A percentile compares a stretch with the other conserved stretches of the same genome.
phyloP scores from a whole-genome alignment of 1,140 invertebrate genomes.

The Anastrepha ludens region DNA sequence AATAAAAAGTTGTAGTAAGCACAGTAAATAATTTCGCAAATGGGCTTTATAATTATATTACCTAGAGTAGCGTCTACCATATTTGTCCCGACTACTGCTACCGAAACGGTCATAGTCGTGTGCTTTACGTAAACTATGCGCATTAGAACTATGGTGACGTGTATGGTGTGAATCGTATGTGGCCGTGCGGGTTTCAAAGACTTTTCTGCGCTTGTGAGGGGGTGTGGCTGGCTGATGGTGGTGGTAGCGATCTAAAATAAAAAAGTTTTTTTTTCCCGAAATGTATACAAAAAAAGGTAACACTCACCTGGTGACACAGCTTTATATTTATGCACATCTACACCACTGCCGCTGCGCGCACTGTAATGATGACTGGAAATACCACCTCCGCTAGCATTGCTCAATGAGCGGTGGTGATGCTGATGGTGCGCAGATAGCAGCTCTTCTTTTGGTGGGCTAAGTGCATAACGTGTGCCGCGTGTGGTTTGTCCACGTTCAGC shows the following conservation, averaged over 20 bases:
- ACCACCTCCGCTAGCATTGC: not conserved
- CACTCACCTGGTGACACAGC: slow-evolving; percentile 43
- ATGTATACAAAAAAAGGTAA: not conserved
- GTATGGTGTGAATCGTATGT: slow-evolving; percentile 62
- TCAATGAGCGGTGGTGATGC: slow-evolving; percentile 56
- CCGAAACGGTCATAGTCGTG: slow-evolving; percentile 67
- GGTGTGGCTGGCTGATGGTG: slow-evolving; percentile 66
- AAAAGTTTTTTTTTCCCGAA: not conserved
- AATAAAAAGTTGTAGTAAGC: not conserved
- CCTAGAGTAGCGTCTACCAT: slow-evolving; percentile 66
- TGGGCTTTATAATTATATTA: slow-evolving; percentile 48
- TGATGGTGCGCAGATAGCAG: slow-evolving; percentile 64
- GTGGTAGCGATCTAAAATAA: slow-evolving; percentile 61
- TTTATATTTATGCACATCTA: slow-evolving; percentile 55
- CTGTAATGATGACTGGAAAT: slow-evolving; percentile 52
- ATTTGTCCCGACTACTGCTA: slow-evolving; percentile 65
- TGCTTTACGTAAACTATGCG: slow-evolving; percentile 44
- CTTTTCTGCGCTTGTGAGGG: slow-evolving; percentile 71
- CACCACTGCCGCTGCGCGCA: not conserved
- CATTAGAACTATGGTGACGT: slow-evolving; percentile 62
- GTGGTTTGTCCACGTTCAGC: slow-evolving; percentile 56
- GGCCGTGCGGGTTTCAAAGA: slow-evolving; percentile 60
- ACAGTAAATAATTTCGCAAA: not conserved
- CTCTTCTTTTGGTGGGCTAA: slow-evolving; percentile 68
- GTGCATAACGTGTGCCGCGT: slow-evolving; percentile 65